These are phyloP conservation scores for Schrankia costaestrigalis DNA, from an alignment of 2,888 invertebrate genomes.

Conservation along the genomic window DNA sequence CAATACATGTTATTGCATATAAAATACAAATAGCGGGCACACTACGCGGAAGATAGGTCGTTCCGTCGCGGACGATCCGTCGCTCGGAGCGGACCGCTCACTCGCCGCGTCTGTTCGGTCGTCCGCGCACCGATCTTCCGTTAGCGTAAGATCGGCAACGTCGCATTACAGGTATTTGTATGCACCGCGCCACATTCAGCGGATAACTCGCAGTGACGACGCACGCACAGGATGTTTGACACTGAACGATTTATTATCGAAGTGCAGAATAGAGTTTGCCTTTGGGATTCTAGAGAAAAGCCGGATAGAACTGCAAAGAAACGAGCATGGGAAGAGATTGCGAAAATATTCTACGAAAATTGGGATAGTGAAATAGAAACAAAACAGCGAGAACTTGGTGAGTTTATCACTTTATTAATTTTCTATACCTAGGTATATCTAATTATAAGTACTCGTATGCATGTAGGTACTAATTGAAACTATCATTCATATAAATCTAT, in stretches of 20 bases:
- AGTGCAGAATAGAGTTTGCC: slow-evolving; percentile 12
- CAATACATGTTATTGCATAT: too few relatives aligned
- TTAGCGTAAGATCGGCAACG: too few relatives aligned
- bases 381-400: too few relatives aligned
- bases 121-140: too few relatives aligned
- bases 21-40: too few relatives aligned
- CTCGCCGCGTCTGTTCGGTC: too few relatives aligned
- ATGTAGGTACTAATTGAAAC: slow-evolving; percentile 9
- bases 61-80: too few relatives aligned
- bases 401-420: too few relatives aligned
- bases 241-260: slow-evolving; percentile 10
- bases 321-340: slow-evolving; percentile 1
- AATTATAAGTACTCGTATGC: slow-evolving; percentile 9
- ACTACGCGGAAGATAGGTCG: too few relatives aligned
- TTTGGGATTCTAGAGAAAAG: slow-evolving; percentile 13
- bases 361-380: slow-evolving; percentile 14
- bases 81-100: too few relatives aligned
- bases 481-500: too few relatives aligned
- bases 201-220: neutral
- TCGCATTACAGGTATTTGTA: neutral
- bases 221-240: slow-evolving; percentile 12
- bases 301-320: slow-evolving; percentile 11
- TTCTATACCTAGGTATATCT: too few relatives aligned
- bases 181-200: neutral
- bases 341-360: slow-evolving; percentile 5